A percentile compares a stretch with the other conserved stretches of the same genome.
These are phyloP conservation scores for Pogonocichla stellata DNA, from an alignment of 2,113 vertebrate species.

Conservation along the genomic window DNA sequence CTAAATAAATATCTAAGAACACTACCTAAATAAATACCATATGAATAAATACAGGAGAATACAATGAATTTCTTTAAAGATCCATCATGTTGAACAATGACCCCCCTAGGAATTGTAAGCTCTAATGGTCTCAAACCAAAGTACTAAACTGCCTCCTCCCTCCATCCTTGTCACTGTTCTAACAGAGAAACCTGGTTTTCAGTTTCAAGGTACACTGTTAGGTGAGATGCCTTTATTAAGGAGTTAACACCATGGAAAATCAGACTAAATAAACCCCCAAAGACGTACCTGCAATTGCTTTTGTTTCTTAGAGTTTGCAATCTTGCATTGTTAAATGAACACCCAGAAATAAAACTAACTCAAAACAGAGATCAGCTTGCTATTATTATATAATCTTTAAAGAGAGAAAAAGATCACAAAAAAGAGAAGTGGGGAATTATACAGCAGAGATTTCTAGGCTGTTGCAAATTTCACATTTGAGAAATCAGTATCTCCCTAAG, in stretches of 20 bases:
- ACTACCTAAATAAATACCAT: neutral
- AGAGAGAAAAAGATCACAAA: neutral
- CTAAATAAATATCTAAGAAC: neutral
- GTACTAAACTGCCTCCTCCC: neutral
- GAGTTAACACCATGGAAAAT: neutral
- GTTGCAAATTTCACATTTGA: neutral
- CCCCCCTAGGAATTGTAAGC: neutral
- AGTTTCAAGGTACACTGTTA: neutral
- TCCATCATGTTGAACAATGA: neutral
- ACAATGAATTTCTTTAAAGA: neutral
- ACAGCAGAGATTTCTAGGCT: neutral
- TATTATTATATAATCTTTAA: neutral
- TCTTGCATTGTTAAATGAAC: neutral
- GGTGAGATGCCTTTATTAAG: neutral
- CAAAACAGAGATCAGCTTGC: neutral
- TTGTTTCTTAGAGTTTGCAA: neutral
- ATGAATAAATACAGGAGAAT: neutral
- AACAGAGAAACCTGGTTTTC: neutral
- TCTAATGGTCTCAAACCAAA: neutral
- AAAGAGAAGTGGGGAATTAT: neutral
- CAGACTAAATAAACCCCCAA: neutral
- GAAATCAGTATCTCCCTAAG: neutral
- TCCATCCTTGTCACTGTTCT: neutral
- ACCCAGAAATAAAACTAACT: neutral
- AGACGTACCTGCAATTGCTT: neutral